Percentiles rank a stretch among this genome's conserved stretches.
These are phyloP conservation scores for Heliconius melpomene DNA, from an alignment of 1,140 invertebrate species.

Conservation along the genomic window DNA sequence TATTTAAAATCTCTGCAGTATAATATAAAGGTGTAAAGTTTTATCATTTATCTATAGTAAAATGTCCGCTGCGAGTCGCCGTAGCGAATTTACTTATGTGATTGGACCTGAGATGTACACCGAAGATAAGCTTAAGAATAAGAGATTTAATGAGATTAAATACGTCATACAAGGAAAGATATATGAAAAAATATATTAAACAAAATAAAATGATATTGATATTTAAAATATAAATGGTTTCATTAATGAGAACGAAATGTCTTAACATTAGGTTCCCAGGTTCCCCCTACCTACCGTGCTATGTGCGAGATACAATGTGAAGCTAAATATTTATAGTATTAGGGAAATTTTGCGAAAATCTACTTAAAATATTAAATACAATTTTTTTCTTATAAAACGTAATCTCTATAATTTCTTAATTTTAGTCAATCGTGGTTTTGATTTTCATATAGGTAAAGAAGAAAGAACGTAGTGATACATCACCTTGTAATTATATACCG, in stretches of 20 bases:
- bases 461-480: background rate
- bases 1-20: background rate
- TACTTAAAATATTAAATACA: too few species aligned
- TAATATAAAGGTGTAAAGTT: background rate
- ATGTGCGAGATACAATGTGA: background rate
- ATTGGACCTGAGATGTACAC: background rate
- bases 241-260: background rate
- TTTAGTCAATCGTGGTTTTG: too few species aligned
- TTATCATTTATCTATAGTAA: constrained; percentile 2
- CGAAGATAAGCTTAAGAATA: background rate
- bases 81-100: constrained; percentile 38
- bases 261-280: background rate
- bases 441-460: too few species aligned
- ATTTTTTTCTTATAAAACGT: too few species aligned
- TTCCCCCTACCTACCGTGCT: too few species aligned
- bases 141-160: background rate
- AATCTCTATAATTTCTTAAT: too few species aligned
- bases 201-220: background rate
- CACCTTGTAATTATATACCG: too few species aligned
- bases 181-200: background rate
- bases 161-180: background rate
- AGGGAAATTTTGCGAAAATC: too few species aligned
- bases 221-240: background rate
- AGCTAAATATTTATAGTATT: background rate
- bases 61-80: constrained; percentile 5